phyloP scores from a whole-genome alignment of 2,888 invertebrate species.

The Cartodere bifasciata region DNA sequence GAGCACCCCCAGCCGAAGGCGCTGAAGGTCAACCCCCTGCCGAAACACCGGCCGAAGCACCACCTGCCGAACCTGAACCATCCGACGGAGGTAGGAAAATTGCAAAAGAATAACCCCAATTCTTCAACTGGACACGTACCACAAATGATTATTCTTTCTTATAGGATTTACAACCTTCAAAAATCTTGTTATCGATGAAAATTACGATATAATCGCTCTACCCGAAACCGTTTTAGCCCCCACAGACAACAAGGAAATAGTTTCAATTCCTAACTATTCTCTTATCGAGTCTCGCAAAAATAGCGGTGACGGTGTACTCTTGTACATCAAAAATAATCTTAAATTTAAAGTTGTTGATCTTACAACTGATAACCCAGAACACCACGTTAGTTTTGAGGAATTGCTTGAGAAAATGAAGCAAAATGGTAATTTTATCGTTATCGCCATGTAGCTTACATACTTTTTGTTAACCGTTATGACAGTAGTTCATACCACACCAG shows the following conservation, averaged over 20 bases:
- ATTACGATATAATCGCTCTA: conserved; percentile 25
- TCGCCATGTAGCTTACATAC: too few species aligned
- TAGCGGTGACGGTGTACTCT: conserved; percentile 24
- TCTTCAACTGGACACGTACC: not conserved
- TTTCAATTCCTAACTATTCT: conserved; percentile 25
- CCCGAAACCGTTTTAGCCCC: conserved; percentile 25
- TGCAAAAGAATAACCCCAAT: not conserved
- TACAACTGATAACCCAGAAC: conserved; percentile 19
- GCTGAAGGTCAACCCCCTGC: conserved; percentile 27
- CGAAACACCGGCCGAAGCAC: conserved; percentile 25
- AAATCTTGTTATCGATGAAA: conserved; percentile 23
- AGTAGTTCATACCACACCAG: too few species aligned
- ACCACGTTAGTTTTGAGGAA: conserved; percentile 22
- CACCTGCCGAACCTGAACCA: conserved; percentile 29
- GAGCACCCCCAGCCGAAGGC: conserved; percentile 26
- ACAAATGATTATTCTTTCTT: conserved; percentile 8
- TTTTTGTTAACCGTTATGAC: too few species aligned
- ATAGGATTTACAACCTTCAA: conserved; percentile 26
- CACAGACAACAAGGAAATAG: conserved; percentile 24
- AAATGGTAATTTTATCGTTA: conserved; percentile 17
- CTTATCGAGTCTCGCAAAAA: conserved; percentile 23
- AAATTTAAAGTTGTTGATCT: conserved; percentile 27
- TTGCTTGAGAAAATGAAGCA: conserved; percentile 22
- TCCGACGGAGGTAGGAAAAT: too few species aligned
- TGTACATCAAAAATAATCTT: conserved; percentile 26